phyloP scores from a whole-genome alignment of 1,140 invertebrate genomes.

The Dufourea novaeangliae region DNA sequence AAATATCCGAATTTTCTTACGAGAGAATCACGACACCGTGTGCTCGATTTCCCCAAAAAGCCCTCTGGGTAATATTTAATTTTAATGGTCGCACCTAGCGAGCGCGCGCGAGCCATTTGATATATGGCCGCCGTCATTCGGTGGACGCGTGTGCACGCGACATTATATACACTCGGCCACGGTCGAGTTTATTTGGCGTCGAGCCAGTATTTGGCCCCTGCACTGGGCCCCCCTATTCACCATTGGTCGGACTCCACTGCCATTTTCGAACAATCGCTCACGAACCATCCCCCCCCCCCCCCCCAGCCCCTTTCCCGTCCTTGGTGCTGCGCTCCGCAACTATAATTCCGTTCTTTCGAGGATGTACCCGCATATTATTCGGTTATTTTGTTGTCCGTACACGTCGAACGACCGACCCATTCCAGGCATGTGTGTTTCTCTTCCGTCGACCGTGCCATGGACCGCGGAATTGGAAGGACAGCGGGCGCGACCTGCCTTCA shows the following conservation, averaged over 20 bases:
- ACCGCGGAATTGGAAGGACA: constrained; percentile 22
- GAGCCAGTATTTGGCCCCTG: constrained; percentile 49
- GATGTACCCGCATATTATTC: constrained; percentile 51
- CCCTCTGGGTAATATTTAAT: constrained; percentile 56
- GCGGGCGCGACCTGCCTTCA: constrained; percentile 8
- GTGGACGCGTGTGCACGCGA: neutral
- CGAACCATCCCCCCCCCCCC: constrained; percentile 32
- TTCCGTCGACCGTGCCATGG: neutral
- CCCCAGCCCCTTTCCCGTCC: too few relatives aligned
- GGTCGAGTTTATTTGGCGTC: constrained; percentile 64
- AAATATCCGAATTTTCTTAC: constrained; percentile 32
- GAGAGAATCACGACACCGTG: constrained; percentile 24
- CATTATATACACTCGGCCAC: constrained; percentile 35
- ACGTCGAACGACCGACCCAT: constrained; percentile 60
- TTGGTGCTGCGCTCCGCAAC: neutral
- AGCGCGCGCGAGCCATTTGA: constrained; percentile 27
- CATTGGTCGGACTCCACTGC: constrained; percentile 56
- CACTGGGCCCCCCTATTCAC: constrained; percentile 46
- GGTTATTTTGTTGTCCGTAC: constrained; percentile 69
- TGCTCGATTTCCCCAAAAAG: constrained; percentile 42
- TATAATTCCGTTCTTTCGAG: constrained; percentile 38
- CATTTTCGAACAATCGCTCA: constrained; percentile 67
- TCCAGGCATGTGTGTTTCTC: constrained; percentile 49
- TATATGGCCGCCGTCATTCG: constrained; percentile 52
- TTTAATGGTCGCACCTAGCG: constrained; percentile 49